Base-by-base conservation (phyloP, 2,113 vertebrate genomes). In the Pelobates fuscus region DNA sequence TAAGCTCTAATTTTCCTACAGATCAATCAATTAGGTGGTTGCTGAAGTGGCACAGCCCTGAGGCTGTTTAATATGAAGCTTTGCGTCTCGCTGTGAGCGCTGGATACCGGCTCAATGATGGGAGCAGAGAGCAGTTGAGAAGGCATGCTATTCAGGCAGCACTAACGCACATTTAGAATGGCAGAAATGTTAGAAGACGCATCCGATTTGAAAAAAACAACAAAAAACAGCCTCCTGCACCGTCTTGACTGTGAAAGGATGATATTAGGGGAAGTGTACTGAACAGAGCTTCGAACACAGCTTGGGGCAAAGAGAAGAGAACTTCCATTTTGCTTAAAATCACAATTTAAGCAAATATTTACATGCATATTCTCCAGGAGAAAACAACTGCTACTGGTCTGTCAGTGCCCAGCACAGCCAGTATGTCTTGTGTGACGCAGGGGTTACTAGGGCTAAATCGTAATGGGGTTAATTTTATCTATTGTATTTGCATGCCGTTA, bases 371-470 rank as follows among this genome's bases (percentile, higher is more conserved):
- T 77, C 73, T 77, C 65, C 65, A 52, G 55, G 73, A 66, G 25
- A 68, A 77, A 77, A 77, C 73, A 77, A 77, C 64, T 77, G 73
- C 65, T 77, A 68, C 65, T 77, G 73, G 73, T 77, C 73, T 77
- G 65, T 67, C 72, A 75, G 21, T 49, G 65, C 65, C 73, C 41
- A 57, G 26, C 26, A 24, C 65, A 30, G 65, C 73, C 43, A 52
- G 21, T 15, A 14, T 37, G 55, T 32, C 41, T 64, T 41, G 10
- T n/a, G 41, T 61, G 73, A 77, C 72, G 32, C 26, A 72, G 15
- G 52, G 52, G 64, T 59, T 76, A 66, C 66, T 66, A 23, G 55
- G 49, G 61, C 57, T 65, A 74, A 65, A 17, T 26, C 20, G 8
- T 25, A 17, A 14, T 21, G 1, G 24, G 57, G 59, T 10, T 24